A percentile compares a stretch with the other conserved stretches of the same genome.
Conservation (phyloP, 1,140 invertebrate genomes). For the Ridgeia piscesae region DNA sequence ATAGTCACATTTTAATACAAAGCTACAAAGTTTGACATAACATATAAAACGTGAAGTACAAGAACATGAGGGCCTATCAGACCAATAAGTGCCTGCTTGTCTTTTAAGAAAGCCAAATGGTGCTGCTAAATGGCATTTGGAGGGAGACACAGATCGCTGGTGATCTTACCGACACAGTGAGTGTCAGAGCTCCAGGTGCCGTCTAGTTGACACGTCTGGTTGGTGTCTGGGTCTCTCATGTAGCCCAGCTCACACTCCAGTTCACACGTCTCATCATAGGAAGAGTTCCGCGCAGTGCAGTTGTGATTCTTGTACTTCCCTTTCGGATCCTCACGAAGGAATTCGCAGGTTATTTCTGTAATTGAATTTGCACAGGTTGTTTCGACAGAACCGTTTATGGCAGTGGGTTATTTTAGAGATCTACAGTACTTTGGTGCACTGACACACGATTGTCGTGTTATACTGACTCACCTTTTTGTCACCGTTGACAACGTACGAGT, state of each 20-base stretch:
- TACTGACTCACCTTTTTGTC: neutral
- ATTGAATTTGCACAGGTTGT: neutral
- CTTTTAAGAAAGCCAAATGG: too few species aligned
- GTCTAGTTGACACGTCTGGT: neutral
- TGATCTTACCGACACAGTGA: neutral
- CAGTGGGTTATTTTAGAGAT: neutral
- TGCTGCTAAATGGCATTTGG: too few species aligned
- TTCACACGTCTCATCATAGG: neutral
- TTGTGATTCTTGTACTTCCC: neutral
- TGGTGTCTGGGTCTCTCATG: neutral
- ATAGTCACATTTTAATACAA: too few species aligned
- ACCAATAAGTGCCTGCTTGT: too few species aligned
- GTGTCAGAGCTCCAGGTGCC: neutral
- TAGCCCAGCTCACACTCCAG: neutral
- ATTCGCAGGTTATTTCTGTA: neutral
- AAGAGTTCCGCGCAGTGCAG: neutral
- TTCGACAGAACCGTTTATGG: neutral
- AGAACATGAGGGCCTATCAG: too few species aligned
- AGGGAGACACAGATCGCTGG: neutral
- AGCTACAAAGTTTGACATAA: too few species aligned
- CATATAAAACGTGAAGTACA: too few species aligned
- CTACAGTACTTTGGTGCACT: neutral
- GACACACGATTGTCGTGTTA: neutral
- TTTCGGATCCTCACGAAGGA: neutral
- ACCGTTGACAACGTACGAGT: too few species aligned